Conservation (phyloP, 2,797 vertebrate species). For the Clarias laeviceps region DNA sequence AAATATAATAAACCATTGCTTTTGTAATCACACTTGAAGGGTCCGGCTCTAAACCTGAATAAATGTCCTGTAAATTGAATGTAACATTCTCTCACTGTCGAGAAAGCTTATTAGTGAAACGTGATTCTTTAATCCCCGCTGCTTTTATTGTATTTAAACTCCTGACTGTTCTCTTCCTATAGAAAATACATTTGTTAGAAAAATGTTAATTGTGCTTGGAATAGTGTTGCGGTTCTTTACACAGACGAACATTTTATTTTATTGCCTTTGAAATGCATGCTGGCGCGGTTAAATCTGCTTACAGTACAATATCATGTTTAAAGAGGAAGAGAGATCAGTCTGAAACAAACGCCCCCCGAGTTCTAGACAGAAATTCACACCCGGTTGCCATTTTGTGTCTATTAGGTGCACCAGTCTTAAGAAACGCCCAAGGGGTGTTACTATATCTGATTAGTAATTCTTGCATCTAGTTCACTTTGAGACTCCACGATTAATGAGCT, state of each 20-base stretch:
- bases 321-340: background rate
- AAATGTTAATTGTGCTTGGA: slow-evolving; percentile 36
- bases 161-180: background rate
- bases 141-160: background rate
- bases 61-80: background rate
- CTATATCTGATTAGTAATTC: no score
- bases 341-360: background rate
- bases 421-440: no score
- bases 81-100: background rate
- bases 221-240: background rate
- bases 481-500: no score
- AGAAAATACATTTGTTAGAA: slow-evolving; percentile 27
- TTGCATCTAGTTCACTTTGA: no score
- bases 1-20: background rate
- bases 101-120: background rate
- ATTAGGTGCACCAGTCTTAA: slow-evolving; percentile 5
- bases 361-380: background rate
- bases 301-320: background rate
- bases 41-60: slow-evolving; percentile 5
- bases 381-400: background rate
- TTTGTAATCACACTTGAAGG: background rate
- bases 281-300: background rate
- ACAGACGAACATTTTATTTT: slow-evolving; percentile 15
- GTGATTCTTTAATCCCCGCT: background rate
- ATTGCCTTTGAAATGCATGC: slow-evolving; percentile 21